These are phyloP conservation scores for Palythoa grandis DNA, from an alignment of 92 coral and sea anemone genomes.

Conservation along the genomic window DNA sequence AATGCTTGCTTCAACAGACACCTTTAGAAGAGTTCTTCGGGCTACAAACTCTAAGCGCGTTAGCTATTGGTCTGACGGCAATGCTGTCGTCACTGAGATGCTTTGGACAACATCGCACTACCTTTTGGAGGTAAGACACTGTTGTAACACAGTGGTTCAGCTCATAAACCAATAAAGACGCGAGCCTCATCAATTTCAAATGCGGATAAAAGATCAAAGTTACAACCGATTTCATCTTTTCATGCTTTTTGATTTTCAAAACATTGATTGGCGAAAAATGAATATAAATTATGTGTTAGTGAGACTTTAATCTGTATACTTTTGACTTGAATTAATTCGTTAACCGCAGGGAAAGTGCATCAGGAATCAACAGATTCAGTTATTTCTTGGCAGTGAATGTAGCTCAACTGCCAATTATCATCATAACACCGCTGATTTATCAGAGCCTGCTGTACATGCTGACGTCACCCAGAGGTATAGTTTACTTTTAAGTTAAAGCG, in stretches of 20 bases:
- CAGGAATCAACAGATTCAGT: slow-evolving; percentile 84
- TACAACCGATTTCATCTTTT: too few species aligned
- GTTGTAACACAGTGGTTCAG: background rate
- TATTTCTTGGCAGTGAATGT: slow-evolving; percentile 88
- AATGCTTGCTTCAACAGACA: slow-evolving; percentile 51
- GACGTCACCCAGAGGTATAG: slow-evolving; percentile 79
- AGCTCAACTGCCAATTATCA: slow-evolving; percentile 76
- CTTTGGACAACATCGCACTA: slow-evolving; percentile 70
- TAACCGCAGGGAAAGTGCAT: slow-evolving; percentile 72
- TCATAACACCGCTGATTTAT: slow-evolving; percentile 74
- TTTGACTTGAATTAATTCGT: background rate
- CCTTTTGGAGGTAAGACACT: slow-evolving; percentile 64
- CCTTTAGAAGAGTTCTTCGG: slow-evolving; percentile 67
- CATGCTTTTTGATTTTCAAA: too few species aligned
- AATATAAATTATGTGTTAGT: too few species aligned
- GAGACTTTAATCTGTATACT: background rate
- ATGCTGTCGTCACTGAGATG: slow-evolving; percentile 71
- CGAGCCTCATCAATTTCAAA: too few species aligned
- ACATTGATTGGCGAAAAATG: too few species aligned
- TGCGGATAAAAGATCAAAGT: too few species aligned
- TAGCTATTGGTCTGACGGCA: slow-evolving; percentile 65
- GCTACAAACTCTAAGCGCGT: slow-evolving; percentile 51
- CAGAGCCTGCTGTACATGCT: slow-evolving; percentile 83
- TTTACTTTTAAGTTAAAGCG: background rate
- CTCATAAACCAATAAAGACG: too few species aligned